Conservation (phyloP, 1,140 invertebrate genomes). For the Drosophila arizonae region DNA sequence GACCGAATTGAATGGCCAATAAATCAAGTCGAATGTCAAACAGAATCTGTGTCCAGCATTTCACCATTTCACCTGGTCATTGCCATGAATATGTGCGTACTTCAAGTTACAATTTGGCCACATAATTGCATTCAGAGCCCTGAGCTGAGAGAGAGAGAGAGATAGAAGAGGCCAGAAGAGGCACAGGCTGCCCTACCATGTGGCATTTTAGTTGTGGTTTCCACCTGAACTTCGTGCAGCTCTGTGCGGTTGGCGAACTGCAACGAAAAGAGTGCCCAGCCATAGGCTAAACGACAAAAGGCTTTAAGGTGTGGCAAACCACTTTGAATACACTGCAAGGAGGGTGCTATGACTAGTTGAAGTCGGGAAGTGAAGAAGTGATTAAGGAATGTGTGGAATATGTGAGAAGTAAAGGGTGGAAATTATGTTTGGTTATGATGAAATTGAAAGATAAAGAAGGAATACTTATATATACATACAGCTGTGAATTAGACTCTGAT, state of each 20-base stretch:
- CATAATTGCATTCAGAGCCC: constrained; percentile 18
- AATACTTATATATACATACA: too few relatives aligned
- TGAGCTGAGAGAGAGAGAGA: background rate
- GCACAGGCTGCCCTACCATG: background rate
- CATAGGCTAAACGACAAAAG: too few relatives aligned
- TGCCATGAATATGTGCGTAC: constrained; percentile 17
- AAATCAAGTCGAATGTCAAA: constrained; percentile 24
- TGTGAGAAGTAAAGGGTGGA: too few relatives aligned
- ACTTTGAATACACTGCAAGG: too few relatives aligned
- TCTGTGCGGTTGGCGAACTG: background rate
- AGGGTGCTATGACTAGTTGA: too few relatives aligned
- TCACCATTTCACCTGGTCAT: background rate
- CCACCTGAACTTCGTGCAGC: constrained; percentile 1
- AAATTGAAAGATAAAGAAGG: too few relatives aligned
- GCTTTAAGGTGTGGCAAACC: too few relatives aligned
- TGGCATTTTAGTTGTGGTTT: constrained; percentile 9
- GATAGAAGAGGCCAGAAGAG: too few relatives aligned
- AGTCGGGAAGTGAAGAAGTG: too few relatives aligned
- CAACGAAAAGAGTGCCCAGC: constrained; percentile 1
- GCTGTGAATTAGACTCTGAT: too few relatives aligned
- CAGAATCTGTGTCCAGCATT: background rate
- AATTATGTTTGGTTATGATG: too few relatives aligned
- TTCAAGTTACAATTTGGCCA: constrained; percentile 26
- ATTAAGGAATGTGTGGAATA: too few relatives aligned
- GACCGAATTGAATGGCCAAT: constrained; percentile 47